Percentiles rank a stretch among this genome's conserved stretches.
Evolutionary conservation across 2,888 invertebrate genomes (phyloP).

Genomic region (Sesia apiformis): DNA sequence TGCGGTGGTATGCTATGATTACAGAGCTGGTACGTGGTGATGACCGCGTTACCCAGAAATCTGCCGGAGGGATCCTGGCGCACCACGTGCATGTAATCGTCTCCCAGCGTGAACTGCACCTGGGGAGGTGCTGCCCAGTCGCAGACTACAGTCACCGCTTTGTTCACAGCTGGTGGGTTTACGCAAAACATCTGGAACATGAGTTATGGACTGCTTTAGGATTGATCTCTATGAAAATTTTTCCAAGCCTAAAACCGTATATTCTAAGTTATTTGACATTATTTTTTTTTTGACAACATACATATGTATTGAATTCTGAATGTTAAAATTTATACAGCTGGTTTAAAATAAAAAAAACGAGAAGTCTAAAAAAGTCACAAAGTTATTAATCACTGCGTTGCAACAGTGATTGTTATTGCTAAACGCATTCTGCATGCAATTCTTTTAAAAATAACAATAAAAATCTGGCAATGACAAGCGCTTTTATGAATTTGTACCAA

Average conservation of each 20-base stretch:
- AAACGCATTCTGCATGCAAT: no score
- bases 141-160: constrained; percentile 44
- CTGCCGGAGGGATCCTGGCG: constrained; percentile 44
- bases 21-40: constrained; percentile 50
- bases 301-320: no score
- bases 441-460: no score
- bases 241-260: neutral
- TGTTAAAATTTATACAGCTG: no score
- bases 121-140: constrained; percentile 58
- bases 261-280: no score
- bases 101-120: constrained; percentile 48
- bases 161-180: constrained; percentile 43
- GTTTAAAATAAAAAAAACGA: no score
- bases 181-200: constrained; percentile 46
- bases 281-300: no score
- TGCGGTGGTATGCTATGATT: constrained; percentile 23
- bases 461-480: no score
- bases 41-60: constrained; percentile 47
- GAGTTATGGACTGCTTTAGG: neutral
- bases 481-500: no score
- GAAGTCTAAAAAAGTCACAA: no score
- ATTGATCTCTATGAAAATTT: neutral
- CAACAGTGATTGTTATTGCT: no score
- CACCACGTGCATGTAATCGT: constrained; percentile 51
- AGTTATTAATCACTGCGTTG: no score